Evolutionary conservation across 2,888 invertebrate species (phyloP).

Genomic region (Leucophenga maculata): DNA sequence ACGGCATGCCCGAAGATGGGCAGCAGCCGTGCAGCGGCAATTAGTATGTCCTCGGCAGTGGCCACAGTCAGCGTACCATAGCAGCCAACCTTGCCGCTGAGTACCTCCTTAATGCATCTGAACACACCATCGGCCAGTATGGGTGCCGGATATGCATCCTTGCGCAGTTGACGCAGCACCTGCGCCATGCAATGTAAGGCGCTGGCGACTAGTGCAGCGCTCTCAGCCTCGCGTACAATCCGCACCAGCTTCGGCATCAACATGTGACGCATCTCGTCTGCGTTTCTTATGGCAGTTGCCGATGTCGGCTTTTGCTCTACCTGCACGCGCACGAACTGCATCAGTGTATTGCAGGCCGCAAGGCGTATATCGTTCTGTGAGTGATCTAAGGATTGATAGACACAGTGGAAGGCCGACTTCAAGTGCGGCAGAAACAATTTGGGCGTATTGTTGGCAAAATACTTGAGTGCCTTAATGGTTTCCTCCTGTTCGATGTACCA

Average conservation of each 20-base stretch:
- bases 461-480: slow-evolving; percentile 30
- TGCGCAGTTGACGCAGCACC: slow-evolving; percentile 22
- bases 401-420: background rate
- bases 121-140: slow-evolving; percentile 27
- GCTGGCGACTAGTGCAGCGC: slow-evolving; percentile 5
- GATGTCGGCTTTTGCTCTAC: background rate
- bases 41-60: background rate
- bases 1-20: slow-evolving; percentile 29
- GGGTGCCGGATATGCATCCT: slow-evolving; percentile 8
- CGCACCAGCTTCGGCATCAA: slow-evolving; percentile 27
- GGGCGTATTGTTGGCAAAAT: slow-evolving; percentile 25
- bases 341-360: slow-evolving; percentile 24
- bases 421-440: slow-evolving; percentile 23
- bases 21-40: slow-evolving; percentile 12
- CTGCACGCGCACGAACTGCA: background rate
- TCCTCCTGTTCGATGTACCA: slow-evolving; percentile 21
- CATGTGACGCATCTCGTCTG: slow-evolving; percentile 7
- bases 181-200: slow-evolving; percentile 21
- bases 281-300: too few relatives aligned
- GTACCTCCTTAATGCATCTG: slow-evolving; percentile 11
- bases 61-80: background rate
- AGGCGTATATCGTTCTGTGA: background rate
- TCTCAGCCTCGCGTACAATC: slow-evolving; percentile 21
- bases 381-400: background rate
- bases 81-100: slow-evolving; percentile 29